Evolutionary conservation across 1,140 invertebrate species (phyloP).

Genomic region (Neuroterus valhalla): DNA sequence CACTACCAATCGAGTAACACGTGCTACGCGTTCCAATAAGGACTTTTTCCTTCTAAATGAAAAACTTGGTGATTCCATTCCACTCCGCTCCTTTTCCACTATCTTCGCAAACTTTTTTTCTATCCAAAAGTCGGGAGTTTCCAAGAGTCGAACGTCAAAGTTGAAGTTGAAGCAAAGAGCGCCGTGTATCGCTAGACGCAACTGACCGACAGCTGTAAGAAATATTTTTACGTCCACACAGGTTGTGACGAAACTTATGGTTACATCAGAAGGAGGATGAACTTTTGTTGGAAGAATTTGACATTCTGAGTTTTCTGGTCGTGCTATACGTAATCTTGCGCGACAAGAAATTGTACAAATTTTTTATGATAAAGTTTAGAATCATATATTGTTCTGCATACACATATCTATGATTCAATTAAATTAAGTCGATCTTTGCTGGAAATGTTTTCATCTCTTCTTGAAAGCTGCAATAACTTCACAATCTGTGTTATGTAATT

Average conservation of each 20-base stretch:
- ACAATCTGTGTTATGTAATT: background rate
- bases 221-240: conserved; percentile 16
- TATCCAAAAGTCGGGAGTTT: conserved; percentile 13
- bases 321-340: no score
- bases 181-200: conserved; percentile 19
- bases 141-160: conserved; percentile 13
- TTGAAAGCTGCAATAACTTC: background rate
- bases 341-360: no score
- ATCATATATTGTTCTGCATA: no score
- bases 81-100: background rate
- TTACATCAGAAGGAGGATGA: conserved; percentile 5
- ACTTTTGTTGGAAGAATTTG: background rate
- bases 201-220: conserved; percentile 29
- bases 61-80: conserved; percentile 18
- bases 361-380: no score
- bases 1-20: conserved; percentile 11
- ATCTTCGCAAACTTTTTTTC: background rate
- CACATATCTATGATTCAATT: no score
- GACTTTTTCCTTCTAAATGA: conserved; percentile 15
- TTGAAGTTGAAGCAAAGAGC: conserved; percentile 11
- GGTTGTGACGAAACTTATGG: conserved; percentile 22
- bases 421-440: no score
- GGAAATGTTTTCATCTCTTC: background rate
- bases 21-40: conserved; percentile 21
- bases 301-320: background rate